phyloP scores from a whole-genome alignment of 2,113 vertebrate genomes.

The Conger conger region DNA sequence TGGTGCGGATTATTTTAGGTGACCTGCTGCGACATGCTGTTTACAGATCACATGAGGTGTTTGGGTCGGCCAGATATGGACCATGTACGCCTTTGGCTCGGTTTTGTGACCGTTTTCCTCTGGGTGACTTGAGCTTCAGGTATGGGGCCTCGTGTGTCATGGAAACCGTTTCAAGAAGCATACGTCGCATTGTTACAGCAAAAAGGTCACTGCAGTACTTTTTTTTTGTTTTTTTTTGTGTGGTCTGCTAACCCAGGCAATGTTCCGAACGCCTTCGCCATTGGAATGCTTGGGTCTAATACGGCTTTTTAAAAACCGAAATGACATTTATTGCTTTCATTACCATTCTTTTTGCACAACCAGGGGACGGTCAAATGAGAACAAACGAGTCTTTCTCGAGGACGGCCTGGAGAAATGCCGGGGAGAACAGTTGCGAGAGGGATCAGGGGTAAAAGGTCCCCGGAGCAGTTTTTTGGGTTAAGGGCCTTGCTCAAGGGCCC shows the following conservation, averaged over 20 bases:
- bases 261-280: background rate
- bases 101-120: background rate
- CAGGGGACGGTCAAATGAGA: no score
- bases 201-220: background rate
- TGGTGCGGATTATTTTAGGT: conserved; percentile 3
- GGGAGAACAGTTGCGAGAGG: no score
- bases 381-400: no score
- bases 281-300: background rate
- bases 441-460: no score
- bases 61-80: background rate
- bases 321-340: no score
- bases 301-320: no score
- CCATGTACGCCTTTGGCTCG: background rate
- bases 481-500: no score
- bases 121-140: background rate
- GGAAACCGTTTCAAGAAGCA: background rate
- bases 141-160: background rate
- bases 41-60: background rate
- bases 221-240: background rate
- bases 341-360: no score
- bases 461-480: no score
- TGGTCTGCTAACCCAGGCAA: background rate
- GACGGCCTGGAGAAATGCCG: no score
- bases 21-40: background rate
- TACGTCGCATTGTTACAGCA: background rate